Conservation (phyloP, 2,113 vertebrate genomes). For the Progne subis region DNA sequence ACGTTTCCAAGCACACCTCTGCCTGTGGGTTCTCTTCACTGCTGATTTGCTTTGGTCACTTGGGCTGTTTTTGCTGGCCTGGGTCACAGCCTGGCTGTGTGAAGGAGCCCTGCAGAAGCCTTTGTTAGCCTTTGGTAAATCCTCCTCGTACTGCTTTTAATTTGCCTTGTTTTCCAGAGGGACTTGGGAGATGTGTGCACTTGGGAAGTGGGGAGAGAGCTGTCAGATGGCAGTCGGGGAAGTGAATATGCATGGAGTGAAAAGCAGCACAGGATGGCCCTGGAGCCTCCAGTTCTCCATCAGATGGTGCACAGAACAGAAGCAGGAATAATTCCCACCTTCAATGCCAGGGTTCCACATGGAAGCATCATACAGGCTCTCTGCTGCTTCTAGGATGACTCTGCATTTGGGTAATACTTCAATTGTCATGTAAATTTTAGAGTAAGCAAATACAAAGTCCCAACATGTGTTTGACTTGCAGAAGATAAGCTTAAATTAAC, state of each 20-base stretch:
- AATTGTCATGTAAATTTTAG: conserved; percentile 5
- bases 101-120: neutral
- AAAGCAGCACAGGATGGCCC: neutral
- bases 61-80: neutral
- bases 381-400: neutral
- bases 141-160: neutral
- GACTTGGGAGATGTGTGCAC: neutral
- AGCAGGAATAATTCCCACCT: neutral
- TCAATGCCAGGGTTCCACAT: neutral
- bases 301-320: neutral
- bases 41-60: neutral
- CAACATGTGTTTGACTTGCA: neutral
- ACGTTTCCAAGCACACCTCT: neutral
- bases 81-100: neutral
- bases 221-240: neutral
- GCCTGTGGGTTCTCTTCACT: neutral
- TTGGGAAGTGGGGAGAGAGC: neutral
- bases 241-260: neutral
- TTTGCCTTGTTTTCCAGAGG: neutral
- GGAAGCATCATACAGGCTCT: neutral
- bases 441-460: conserved; percentile 13
- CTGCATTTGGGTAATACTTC: neutral
- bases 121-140: neutral
- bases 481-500: conserved; percentile 25
- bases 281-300: neutral